These are phyloP conservation scores for Nomada fucata DNA, from an alignment of 2,888 invertebrate species.

Conservation along the genomic window DNA sequence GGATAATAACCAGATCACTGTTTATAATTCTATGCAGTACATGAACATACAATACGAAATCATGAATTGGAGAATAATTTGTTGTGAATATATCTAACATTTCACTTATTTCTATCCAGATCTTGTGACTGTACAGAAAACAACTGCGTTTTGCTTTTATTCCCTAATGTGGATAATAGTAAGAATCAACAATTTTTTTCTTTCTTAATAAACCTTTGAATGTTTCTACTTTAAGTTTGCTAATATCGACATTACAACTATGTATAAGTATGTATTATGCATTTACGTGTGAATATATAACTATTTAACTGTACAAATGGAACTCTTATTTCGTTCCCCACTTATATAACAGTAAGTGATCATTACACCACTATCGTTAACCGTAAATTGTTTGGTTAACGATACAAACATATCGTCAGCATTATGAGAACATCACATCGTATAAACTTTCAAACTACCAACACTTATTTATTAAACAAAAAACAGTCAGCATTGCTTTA, in stretches of 20 bases:
- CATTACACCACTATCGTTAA: slow-evolving; percentile 62
- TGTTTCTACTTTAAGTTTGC: slow-evolving; percentile 69
- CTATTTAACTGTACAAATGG: slow-evolving; percentile 80
- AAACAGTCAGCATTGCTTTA: neutral
- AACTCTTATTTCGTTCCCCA: slow-evolving; percentile 74
- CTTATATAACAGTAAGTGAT: slow-evolving; percentile 67
- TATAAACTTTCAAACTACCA: slow-evolving; percentile 13
- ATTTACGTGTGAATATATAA: slow-evolving; percentile 74
- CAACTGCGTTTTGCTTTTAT: slow-evolving; percentile 61
- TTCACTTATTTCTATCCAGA: slow-evolving; percentile 71
- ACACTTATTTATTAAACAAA: slow-evolving; percentile 4
- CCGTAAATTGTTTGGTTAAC: slow-evolving; percentile 59
- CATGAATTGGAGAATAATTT: slow-evolving; percentile 65
- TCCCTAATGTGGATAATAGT: slow-evolving; percentile 69
- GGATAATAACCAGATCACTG: slow-evolving; percentile 26
- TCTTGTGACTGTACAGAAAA: slow-evolving; percentile 75
- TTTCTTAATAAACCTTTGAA: slow-evolving; percentile 72
- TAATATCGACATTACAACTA: slow-evolving; percentile 71
- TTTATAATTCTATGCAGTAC: slow-evolving; percentile 55
- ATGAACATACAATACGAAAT: slow-evolving; percentile 70
- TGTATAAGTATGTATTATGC: slow-evolving; percentile 73
- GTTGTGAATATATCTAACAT: slow-evolving; percentile 66
- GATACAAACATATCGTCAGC: slow-evolving; percentile 71
- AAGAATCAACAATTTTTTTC: slow-evolving; percentile 73
- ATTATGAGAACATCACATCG: slow-evolving; percentile 63